phyloP scores from a whole-genome alignment of 2,888 invertebrate genomes.

The Cantharis nigra region DNA sequence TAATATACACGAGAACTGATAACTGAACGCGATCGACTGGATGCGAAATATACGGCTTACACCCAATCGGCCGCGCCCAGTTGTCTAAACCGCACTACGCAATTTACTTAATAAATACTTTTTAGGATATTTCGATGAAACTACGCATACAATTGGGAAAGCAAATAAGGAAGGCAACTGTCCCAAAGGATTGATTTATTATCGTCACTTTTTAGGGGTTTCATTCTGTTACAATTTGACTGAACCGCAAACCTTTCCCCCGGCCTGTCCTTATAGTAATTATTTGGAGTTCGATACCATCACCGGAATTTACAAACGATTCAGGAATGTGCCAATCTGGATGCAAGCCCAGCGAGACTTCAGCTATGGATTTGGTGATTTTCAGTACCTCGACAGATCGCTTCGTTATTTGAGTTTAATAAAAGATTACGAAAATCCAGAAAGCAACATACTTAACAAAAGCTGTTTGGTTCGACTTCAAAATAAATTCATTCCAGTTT shows the following conservation, averaged over 20 bases:
- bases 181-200: slow-evolving; percentile 10
- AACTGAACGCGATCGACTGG: neutral
- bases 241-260: slow-evolving; percentile 14
- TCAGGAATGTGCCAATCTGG: slow-evolving; percentile 12
- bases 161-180: neutral
- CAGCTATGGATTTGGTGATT: slow-evolving; percentile 10
- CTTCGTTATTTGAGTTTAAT: slow-evolving; percentile 5
- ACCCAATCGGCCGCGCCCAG: neutral
- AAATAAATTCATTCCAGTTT: slow-evolving; percentile 5
- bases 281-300: slow-evolving; percentile 12
- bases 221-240: slow-evolving; percentile 25
- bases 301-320: slow-evolving; percentile 4
- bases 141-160: neutral
- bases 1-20: neutral
- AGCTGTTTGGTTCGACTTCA: slow-evolving; percentile 10
- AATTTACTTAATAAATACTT: neutral
- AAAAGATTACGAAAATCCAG: slow-evolving; percentile 6
- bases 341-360: slow-evolving; percentile 11
- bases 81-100: neutral
- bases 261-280: slow-evolving; percentile 21
- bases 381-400: slow-evolving; percentile 11
- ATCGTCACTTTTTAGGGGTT: neutral
- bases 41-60: neutral
- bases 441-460: neutral
- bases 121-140: neutral